Conservation (phyloP, 2,797 vertebrate species). For the Galago senegalensis region DNA sequence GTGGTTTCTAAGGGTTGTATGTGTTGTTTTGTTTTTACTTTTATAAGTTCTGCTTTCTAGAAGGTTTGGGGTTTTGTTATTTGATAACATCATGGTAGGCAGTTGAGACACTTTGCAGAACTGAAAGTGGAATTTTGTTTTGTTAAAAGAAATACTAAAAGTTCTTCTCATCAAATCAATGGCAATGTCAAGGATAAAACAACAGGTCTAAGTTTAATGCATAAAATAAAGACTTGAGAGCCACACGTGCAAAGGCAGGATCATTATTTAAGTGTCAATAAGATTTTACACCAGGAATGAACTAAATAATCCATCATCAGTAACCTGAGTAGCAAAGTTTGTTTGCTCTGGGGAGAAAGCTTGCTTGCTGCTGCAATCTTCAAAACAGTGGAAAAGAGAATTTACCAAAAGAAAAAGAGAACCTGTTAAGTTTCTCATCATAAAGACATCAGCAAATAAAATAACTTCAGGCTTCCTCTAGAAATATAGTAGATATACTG, state of each 20-base stretch:
- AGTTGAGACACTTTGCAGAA: conserved; percentile 66
- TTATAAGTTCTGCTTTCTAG: conserved; percentile 54
- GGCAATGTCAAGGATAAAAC: conserved; percentile 75
- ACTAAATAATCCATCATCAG: conserved; percentile 73
- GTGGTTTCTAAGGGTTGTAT: background rate
- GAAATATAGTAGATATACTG: conserved; percentile 16
- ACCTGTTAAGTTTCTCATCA: background rate
- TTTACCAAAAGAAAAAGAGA: background rate
- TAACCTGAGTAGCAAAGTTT: conserved; percentile 60
- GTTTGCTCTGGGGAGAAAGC: conserved; percentile 64
- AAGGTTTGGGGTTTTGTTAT: conserved; percentile 73
- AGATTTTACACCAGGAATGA: conserved; percentile 56
- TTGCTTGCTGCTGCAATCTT: conserved; percentile 6
- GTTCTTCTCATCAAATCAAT: conserved; percentile 77
- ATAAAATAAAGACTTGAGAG: conserved; percentile 77
- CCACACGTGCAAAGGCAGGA: conserved; percentile 63
- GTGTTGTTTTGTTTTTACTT: conserved; percentile 15
- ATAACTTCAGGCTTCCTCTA: background rate
- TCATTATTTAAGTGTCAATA: conserved; percentile 78
- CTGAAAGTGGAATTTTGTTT: conserved; percentile 78
- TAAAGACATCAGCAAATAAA: conserved; percentile 53
- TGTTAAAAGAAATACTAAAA: conserved; percentile 49
- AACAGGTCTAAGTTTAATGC: conserved; percentile 66
- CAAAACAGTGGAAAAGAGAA: conserved; percentile 54
- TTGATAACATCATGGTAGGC: conserved; percentile 56